Conservation (phyloP, 2,888 invertebrate genomes). For the Serrognathus titanus region DNA sequence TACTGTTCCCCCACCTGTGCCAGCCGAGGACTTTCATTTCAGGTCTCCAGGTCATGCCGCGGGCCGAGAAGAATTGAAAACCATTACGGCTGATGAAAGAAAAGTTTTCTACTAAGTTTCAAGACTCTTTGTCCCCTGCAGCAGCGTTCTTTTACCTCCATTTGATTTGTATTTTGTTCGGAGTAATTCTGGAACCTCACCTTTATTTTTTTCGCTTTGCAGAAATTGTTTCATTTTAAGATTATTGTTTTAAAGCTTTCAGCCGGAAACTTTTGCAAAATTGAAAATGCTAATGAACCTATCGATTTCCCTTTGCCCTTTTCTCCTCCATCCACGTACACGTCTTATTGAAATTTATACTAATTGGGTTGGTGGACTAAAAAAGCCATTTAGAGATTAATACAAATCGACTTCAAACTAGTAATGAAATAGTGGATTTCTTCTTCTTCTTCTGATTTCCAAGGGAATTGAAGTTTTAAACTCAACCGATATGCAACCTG, state of each 20-base stretch:
- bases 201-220: conserved; percentile 37
- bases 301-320: conserved; percentile 12
- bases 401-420: too few relatives aligned
- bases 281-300: conserved; percentile 25
- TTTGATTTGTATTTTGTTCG: conserved; percentile 44
- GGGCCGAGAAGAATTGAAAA: conserved; percentile 46
- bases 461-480: too few relatives aligned
- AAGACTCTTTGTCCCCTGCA: conserved; percentile 46
- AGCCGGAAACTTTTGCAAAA: conserved; percentile 28
- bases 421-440: too few relatives aligned
- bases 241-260: conserved; percentile 35
- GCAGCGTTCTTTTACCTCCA: conserved; percentile 41
- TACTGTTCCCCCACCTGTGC: conserved; percentile 22
- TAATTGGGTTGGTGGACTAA: too few relatives aligned
- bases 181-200: conserved; percentile 35
- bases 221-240: conserved; percentile 38
- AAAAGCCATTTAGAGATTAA: too few relatives aligned
- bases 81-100: conserved; percentile 51
- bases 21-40: conserved; percentile 24
- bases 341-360: too few relatives aligned
- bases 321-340: conserved; percentile 2
- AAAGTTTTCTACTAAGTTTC: conserved; percentile 48
- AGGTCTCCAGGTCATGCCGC: conserved; percentile 22
- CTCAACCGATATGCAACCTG: too few relatives aligned
- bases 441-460: too few relatives aligned